These are phyloP conservation scores for Montipora capitata DNA, from an alignment of 92 coral and sea anemone species.

Conservation along the genomic window DNA sequence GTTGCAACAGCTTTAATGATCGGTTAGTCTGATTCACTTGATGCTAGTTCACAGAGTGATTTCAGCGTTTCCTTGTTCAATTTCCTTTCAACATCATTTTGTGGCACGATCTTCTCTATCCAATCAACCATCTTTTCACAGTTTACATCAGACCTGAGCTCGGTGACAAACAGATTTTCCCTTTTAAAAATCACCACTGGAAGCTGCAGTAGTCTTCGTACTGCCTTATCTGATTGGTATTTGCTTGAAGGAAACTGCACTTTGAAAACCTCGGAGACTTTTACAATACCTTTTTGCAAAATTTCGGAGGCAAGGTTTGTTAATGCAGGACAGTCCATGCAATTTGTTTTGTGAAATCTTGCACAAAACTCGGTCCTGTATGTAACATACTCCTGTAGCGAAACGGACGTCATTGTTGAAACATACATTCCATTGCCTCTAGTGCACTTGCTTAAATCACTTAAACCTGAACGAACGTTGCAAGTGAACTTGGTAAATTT, in stretches of 20 bases:
- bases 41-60: conserved; percentile 76
- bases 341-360: conserved; percentile 64
- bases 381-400: conserved; percentile 46
- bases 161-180: conserved; percentile 57
- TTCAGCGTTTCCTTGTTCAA: conserved; percentile 65
- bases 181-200: conserved; percentile 68
- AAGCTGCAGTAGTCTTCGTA: conserved; percentile 76
- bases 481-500: conserved; percentile 34
- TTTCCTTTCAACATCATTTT: conserved; percentile 19
- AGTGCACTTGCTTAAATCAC: conserved; percentile 37
- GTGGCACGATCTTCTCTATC: conserved; percentile 73
- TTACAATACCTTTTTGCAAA: conserved; percentile 54
- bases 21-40: conserved; percentile 67
- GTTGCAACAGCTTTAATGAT: conserved; percentile 64
- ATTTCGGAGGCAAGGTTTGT: conserved; percentile 52
- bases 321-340: conserved; percentile 62
- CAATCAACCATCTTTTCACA: conserved; percentile 49
- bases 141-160: conserved; percentile 51
- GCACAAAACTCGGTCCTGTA: conserved; percentile 60
- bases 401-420: conserved; percentile 58
- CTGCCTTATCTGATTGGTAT: conserved; percentile 76
- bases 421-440: conserved; percentile 35
- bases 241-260: conserved; percentile 47
- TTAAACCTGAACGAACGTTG: conserved; percentile 47
- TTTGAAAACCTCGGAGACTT: conserved; percentile 54